Base-by-base conservation (phyloP, 1,140 invertebrate genomes). In the Nomia melanderi region DNA sequence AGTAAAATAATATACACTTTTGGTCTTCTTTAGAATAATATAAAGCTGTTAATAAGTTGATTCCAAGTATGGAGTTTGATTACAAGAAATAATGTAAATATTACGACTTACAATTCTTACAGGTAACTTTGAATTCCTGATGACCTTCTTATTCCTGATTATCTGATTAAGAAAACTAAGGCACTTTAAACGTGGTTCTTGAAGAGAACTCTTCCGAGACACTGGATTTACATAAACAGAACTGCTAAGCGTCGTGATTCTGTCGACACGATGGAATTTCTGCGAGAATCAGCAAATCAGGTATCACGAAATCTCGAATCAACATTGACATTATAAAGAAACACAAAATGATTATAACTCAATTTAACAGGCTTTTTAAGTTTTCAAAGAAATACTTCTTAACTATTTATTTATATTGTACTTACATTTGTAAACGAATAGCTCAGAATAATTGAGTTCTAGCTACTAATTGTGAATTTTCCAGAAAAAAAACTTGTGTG, bases 221-320 rank as follows among this genome's bases (percentile, higher is more conserved):
- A 75, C 72, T 67, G 64, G n/a, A 67, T 75, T 67, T 57, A 31
- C 63, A 47, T 67, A 54, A 57, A 57, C 53, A 14, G 41, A 66
- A 41, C 17, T 8, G 23, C 6, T 36, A n/a, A n/a, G 27, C 54
- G 44, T 31, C 11, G 65, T 39, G 44, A 50, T 77, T 77, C 44
- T 65, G 75, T 44, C 56, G 64, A 82, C 59, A 20, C 41, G 63
- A 47, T 23, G 20, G 66, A 64, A 74, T 33, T 67, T 41, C 31
- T 12, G 36, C 67, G 76, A 53, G 69, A 74, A 64, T 82, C 81
- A 74, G 75, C 75, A 50, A 67, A 67, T 82, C 56, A 31, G 12
- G 20, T n/a, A 12, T 17, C 27, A 3, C 39, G 39, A 57, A 25
- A 67, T 75, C 67, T 44, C 14, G 64, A 75, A 47, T 23, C 23